Evolutionary conservation across 2,797 vertebrate species (phyloP).

Genomic region (Manis pentadactyla): DNA sequence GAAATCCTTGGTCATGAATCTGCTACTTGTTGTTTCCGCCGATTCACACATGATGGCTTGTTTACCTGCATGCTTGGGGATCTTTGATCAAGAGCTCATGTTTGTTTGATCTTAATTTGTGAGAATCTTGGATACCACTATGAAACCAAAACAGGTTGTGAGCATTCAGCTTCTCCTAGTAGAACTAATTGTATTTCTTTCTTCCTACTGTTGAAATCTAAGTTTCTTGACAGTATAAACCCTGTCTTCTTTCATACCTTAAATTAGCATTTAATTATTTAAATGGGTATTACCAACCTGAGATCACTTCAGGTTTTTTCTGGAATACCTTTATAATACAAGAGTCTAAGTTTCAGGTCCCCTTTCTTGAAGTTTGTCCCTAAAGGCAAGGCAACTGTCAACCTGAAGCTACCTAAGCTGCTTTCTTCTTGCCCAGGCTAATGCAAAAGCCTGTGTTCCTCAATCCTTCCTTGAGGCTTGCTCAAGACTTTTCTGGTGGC

Average conservation of each 20-base stretch:
- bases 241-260: background rate
- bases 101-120: constrained; percentile 27
- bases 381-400: background rate
- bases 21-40: background rate
- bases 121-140: background rate
- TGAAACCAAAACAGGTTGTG: background rate
- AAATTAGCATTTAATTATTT: background rate
- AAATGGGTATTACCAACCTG: background rate
- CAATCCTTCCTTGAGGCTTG: background rate
- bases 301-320: background rate
- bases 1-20: background rate
- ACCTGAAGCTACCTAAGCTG: background rate
- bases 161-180: background rate
- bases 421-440: background rate
- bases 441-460: background rate
- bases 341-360: background rate
- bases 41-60: background rate
- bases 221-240: background rate
- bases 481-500: background rate
- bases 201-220: background rate
- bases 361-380: background rate
- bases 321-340: background rate
- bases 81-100: constrained; percentile 22
- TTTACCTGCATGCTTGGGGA: background rate
- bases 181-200: background rate